phyloP scores from a whole-genome alignment of 1,140 invertebrate genomes.

The Frieseomelitta varia region DNA sequence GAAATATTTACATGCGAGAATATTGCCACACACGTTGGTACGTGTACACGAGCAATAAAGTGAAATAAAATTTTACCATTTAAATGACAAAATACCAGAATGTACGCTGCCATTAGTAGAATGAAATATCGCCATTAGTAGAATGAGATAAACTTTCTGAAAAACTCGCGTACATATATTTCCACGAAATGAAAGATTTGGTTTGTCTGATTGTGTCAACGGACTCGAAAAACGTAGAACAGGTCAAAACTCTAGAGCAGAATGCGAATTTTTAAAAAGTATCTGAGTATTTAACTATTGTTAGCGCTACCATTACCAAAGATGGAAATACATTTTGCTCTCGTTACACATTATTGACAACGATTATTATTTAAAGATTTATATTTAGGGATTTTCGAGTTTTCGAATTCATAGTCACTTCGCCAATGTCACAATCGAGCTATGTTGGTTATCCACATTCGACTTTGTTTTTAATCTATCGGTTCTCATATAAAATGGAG shows the following conservation, averaged over 20 bases:
- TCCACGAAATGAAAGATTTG: not conserved
- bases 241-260: not conserved
- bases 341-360: no score
- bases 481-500: constrained; percentile 43
- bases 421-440: not conserved
- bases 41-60: not conserved
- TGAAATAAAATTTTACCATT: not conserved
- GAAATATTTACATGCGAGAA: not conserved
- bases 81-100: not conserved
- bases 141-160: not conserved
- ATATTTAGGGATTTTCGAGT: not conserved
- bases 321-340: not conserved
- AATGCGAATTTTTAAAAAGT: no score
- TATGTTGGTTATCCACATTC: not conserved
- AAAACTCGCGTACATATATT: not conserved
- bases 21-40: not conserved
- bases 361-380: not conserved
- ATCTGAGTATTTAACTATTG: no score
- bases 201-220: not conserved
- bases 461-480: not conserved
- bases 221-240: no score
- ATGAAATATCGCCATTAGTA: not conserved
- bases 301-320: not conserved
- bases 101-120: not conserved
- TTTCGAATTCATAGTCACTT: no score